Evolutionary conservation across 1,140 invertebrate species (phyloP).

Genomic region (Drosophila serrata): DNA sequence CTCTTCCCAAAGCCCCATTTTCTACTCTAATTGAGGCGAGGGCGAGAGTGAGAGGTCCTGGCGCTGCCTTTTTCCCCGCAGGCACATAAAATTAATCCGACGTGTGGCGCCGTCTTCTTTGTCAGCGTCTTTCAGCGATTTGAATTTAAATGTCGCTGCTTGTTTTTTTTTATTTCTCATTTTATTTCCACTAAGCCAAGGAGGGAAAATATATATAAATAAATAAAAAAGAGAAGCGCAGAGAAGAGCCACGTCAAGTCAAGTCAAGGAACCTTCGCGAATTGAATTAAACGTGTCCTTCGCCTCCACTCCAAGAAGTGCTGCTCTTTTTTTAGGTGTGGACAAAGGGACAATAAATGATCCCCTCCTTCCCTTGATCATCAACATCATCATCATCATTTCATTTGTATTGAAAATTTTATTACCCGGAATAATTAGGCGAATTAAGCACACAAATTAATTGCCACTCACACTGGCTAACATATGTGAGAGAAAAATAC

Average conservation of each 20-base stretch:
- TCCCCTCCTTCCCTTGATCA: not conserved
- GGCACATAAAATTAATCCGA: slow-evolving; percentile 82
- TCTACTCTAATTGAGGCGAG: slow-evolving; percentile 68
- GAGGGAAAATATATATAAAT: slow-evolving; percentile 38
- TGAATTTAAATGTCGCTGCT: slow-evolving; percentile 79
- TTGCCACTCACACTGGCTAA: slow-evolving; percentile 57
- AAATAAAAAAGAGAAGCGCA: slow-evolving; percentile 27
- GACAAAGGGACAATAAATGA: slow-evolving; percentile 30
- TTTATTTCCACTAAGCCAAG: slow-evolving; percentile 65
- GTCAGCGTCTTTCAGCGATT: slow-evolving; percentile 78
- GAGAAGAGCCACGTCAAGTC: slow-evolving; percentile 22
- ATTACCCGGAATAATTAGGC: slow-evolving; percentile 81
- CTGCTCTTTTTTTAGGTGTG: slow-evolving; percentile 52
- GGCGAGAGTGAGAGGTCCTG: slow-evolving; percentile 34
- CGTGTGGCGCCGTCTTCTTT: slow-evolving; percentile 78
- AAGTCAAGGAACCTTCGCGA: slow-evolving; percentile 73
- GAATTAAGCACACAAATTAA: slow-evolving; percentile 82
- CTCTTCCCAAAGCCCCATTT: slow-evolving; percentile 10
- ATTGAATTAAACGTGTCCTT: slow-evolving; percentile 79
- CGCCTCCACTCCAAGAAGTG: slow-evolving; percentile 34
- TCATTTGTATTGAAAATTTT: slow-evolving; percentile 80
- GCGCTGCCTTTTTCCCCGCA: slow-evolving; percentile 40
- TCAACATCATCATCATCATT: slow-evolving; percentile 28
- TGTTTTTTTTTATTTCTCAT: slow-evolving; percentile 41
- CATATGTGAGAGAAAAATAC: slow-evolving; percentile 69